Conservation (phyloP, 2,888 invertebrate genomes). For the Gasteruption jaculator region DNA sequence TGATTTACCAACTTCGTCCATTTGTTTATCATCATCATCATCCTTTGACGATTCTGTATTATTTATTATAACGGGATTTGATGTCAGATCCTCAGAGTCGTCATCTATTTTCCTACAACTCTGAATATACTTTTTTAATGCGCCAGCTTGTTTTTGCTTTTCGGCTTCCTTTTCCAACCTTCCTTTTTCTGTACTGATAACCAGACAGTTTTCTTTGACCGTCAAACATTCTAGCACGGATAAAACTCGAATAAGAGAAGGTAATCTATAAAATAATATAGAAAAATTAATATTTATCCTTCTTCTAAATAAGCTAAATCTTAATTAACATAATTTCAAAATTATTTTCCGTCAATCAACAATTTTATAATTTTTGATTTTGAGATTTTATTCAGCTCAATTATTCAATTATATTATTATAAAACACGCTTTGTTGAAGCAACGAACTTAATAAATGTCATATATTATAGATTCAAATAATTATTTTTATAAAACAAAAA, state of each 20-base stretch:
- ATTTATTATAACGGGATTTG: constrained; percentile 8
- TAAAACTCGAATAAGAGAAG: constrained; percentile 5
- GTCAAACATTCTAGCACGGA: constrained; percentile 9
- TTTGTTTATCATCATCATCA: constrained; percentile 10
- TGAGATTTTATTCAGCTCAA: constrained; percentile 2
- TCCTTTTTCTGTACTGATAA: constrained; percentile 9
- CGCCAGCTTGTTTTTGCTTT: constrained; percentile 10
- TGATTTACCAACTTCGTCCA: constrained; percentile 11
- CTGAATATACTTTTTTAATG: constrained; percentile 6
- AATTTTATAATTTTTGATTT: too few species aligned
- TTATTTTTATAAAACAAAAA: too few species aligned
- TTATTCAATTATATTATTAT: constrained; percentile 1
- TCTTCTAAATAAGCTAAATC: constrained; percentile 5
- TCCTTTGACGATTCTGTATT: constrained; percentile 9
- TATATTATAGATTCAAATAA: too few species aligned
- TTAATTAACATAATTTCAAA: constrained; percentile 1
- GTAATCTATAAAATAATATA: constrained; percentile 5
- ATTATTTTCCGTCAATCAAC: constrained; percentile 1
- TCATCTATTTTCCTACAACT: constrained; percentile 5
- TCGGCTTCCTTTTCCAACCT: constrained; percentile 10
- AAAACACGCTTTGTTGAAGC: neutral
- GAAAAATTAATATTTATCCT: constrained; percentile 2
- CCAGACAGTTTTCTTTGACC: constrained; percentile 9
- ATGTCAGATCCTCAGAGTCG: constrained; percentile 8
- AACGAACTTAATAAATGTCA: too few species aligned